These are phyloP conservation scores for human DNA, from an alignment of 2,113 vertebrate species.

Conservation along the genomic window DNA sequence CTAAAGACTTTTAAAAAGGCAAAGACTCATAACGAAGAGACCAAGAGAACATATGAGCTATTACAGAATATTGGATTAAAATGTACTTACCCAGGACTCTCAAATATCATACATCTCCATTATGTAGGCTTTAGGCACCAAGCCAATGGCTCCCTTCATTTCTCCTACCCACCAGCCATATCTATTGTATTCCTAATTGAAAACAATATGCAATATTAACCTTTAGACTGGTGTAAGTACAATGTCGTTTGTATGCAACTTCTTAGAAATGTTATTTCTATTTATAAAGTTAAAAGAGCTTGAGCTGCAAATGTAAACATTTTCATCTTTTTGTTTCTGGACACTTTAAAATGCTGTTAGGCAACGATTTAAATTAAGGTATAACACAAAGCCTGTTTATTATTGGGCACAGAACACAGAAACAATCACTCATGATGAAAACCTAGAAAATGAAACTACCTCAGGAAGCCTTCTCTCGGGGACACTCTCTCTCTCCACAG, in stretches of 20 bases:
- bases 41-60: constrained; percentile 88
- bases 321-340: constrained; percentile 75
- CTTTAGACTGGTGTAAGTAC: constrained; percentile 87
- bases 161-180: constrained; percentile 99
- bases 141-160: constrained; percentile 95
- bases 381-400: constrained; percentile 62
- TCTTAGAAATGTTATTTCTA: constrained; percentile 82
- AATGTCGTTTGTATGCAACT: constrained; percentile 83
- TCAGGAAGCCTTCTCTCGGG: not conserved
- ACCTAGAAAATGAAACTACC: not conserved
- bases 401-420: not conserved
- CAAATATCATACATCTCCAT: constrained; percentile 95
- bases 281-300: constrained; percentile 82
- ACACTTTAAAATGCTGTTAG: constrained; percentile 73
- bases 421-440: constrained; percentile 14
- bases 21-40: constrained; percentile 86
- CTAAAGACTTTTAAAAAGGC: constrained; percentile 84
- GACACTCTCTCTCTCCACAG: not conserved
- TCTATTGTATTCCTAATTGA: constrained; percentile 95
- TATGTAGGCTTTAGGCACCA: constrained; percentile 97
- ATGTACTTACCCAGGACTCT: constrained; percentile 90
- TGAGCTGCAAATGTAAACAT: constrained; percentile 83
- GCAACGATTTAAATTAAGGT: constrained; percentile 77
- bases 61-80: constrained; percentile 91
- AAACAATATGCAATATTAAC: constrained; percentile 90